Evolutionary conservation across 2,113 vertebrate species (phyloP).

Genomic region (Chitala chitala): DNA sequence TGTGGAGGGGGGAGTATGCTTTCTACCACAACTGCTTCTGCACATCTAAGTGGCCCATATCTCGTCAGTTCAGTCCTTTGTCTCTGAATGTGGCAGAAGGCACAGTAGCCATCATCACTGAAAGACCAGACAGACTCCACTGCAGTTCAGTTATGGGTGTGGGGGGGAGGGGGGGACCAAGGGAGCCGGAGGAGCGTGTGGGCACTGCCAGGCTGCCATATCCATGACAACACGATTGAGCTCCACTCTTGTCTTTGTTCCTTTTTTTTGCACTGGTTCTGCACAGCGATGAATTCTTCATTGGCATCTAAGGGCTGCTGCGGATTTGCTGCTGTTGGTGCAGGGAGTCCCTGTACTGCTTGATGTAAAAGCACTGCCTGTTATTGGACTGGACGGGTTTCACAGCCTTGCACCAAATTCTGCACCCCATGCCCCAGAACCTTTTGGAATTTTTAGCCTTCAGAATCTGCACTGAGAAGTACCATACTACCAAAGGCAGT

Average conservation of each 20-base stretch:
- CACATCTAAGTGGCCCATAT: neutral
- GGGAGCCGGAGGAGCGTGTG: constrained; percentile 21
- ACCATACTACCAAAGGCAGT: no score
- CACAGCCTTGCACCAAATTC: no score
- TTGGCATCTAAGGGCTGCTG: neutral
- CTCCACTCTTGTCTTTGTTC: constrained; percentile 12
- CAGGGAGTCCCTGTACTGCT: neutral
- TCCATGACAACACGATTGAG: constrained; percentile 37
- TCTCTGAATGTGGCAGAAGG: neutral
- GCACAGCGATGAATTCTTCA: neutral
- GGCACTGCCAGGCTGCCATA: constrained; percentile 37
- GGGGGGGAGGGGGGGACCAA: constrained; percentile 18
- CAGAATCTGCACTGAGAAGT: no score
- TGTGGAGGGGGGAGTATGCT: neutral
- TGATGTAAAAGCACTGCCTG: neutral
- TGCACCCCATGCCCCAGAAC: no score
- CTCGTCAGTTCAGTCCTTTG: neutral
- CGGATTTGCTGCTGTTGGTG: neutral
- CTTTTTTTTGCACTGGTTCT: constrained; percentile 11
- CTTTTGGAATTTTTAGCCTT: no score
- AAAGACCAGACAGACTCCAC: constrained; percentile 14
- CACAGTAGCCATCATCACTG: neutral
- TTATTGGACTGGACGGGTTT: no score
- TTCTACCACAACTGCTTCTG: neutral
- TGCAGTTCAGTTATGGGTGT: constrained; percentile 21